Conservation (phyloP, 2,888 invertebrate genomes). For the Nezara viridula region DNA sequence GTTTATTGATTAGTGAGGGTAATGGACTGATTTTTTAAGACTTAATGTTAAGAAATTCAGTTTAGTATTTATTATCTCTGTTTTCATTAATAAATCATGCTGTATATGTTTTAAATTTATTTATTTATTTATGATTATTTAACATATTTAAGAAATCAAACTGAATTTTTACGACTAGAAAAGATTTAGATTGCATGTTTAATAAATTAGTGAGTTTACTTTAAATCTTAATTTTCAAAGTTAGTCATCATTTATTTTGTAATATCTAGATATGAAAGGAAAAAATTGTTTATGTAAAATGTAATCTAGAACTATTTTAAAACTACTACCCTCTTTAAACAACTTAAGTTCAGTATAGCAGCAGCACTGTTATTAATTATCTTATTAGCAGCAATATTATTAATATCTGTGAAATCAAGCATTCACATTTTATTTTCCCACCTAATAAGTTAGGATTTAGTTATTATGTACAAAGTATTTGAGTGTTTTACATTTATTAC, state of each 20-base stretch:
- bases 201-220: neutral
- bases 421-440: conserved; percentile 26
- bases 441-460: neutral
- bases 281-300: neutral
- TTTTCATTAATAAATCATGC: neutral
- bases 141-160: neutral
- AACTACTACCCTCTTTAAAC: neutral
- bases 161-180: conserved; percentile 11
- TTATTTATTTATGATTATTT: conserved; percentile 39
- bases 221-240: neutral
- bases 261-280: neutral
- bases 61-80: conserved; percentile 32
- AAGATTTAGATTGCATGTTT: conserved; percentile 1
- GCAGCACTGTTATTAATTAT: neutral
- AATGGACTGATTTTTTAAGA: conserved; percentile 52
- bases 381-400: neutral
- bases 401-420: neutral
- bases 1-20: neutral
- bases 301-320: neutral
- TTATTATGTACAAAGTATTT: neutral
- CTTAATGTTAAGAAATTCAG: neutral
- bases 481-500: neutral
- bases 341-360: neutral
- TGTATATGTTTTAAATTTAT: conserved; percentile 31
- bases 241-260: neutral